phyloP scores from a whole-genome alignment of 2,888 invertebrate genomes.

The Lobophora halterata region DNA sequence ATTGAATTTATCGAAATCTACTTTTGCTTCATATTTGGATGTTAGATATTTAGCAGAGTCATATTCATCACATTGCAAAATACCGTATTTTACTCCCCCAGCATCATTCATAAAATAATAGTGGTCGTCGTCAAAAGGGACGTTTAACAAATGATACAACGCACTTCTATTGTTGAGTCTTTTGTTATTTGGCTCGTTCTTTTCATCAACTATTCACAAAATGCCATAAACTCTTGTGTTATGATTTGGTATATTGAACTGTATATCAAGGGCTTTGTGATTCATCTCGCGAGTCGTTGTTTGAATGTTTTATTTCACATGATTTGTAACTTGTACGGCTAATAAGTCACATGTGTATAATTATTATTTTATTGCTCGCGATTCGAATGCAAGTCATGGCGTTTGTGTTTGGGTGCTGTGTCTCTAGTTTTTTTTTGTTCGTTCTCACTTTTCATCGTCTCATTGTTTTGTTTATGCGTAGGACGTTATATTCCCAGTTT shows the following conservation, averaged over 20 bases:
- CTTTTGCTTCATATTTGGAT: constrained; percentile 3
- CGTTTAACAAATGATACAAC: constrained; percentile 79
- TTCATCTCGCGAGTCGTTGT: constrained; percentile 24
- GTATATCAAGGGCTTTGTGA: constrained; percentile 9
- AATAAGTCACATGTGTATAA: constrained; percentile 79
- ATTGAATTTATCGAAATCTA: neutral
- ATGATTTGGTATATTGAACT: constrained; percentile 12
- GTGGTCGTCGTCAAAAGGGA: constrained; percentile 76
- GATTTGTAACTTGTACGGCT: constrained; percentile 63
- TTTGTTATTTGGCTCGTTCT: constrained; percentile 70
- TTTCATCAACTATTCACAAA: constrained; percentile 40
- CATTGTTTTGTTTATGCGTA: constrained; percentile 62
- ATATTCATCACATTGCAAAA: constrained; percentile 49
- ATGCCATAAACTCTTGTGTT: constrained; percentile 35
- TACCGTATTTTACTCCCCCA: constrained; percentile 54
- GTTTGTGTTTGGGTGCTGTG: constrained; percentile 57
- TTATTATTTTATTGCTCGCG: constrained; percentile 76
- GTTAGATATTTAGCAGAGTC: constrained; percentile 26
- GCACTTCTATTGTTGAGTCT: constrained; percentile 74
- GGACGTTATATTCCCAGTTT: constrained; percentile 52
- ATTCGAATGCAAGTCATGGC: constrained; percentile 70
- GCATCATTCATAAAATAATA: constrained; percentile 78
- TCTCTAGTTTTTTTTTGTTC: constrained; percentile 49
- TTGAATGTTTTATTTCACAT: constrained; percentile 52
- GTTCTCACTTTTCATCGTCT: constrained; percentile 51